Evolutionary conservation across 1,140 invertebrate genomes (phyloP).

Genomic region (Ceratina japonica): DNA sequence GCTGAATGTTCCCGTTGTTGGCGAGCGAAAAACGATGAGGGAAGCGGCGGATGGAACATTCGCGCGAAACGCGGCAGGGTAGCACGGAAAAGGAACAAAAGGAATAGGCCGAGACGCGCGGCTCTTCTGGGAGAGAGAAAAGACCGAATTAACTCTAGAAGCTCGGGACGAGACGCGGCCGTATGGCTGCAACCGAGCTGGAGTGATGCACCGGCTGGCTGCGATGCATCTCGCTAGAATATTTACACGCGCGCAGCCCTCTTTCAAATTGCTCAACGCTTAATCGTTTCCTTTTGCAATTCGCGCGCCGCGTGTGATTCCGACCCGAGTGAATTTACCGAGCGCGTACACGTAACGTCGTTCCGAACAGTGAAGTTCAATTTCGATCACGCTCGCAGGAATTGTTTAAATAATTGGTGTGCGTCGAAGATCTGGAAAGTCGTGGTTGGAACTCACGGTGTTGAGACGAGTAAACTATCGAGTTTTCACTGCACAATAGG

Average conservation of each 20-base stretch:
- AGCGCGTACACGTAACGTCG: background rate
- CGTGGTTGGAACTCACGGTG: too few relatives aligned
- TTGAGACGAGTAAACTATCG: too few relatives aligned
- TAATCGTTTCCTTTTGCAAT: background rate
- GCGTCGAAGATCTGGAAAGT: too few relatives aligned
- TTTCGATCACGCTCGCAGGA: background rate
- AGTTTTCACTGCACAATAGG: too few relatives aligned
- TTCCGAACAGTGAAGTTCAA: background rate
- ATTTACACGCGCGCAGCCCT: background rate
- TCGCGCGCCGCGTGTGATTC: background rate
- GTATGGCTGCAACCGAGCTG: slow-evolving; percentile 45
- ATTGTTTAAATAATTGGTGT: too few relatives aligned
- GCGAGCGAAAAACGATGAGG: background rate
- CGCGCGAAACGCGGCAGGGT: slow-evolving; percentile 22
- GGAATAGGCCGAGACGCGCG: slow-evolving; percentile 3
- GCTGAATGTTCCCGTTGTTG: background rate
- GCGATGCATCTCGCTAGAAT: background rate
- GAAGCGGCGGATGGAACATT: background rate
- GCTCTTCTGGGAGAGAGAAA: slow-evolving; percentile 51
- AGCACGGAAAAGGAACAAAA: slow-evolving; percentile 24
- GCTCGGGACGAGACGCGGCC: slow-evolving; percentile 44
- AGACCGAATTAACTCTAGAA: slow-evolving; percentile 72
- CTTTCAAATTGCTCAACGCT: background rate
- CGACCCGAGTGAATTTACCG: too few relatives aligned
- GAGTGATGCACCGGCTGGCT: slow-evolving; percentile 18